These are phyloP conservation scores for Melopsittacus undulatus DNA, from an alignment of 2,797 vertebrate species.

Conservation along the genomic window DNA sequence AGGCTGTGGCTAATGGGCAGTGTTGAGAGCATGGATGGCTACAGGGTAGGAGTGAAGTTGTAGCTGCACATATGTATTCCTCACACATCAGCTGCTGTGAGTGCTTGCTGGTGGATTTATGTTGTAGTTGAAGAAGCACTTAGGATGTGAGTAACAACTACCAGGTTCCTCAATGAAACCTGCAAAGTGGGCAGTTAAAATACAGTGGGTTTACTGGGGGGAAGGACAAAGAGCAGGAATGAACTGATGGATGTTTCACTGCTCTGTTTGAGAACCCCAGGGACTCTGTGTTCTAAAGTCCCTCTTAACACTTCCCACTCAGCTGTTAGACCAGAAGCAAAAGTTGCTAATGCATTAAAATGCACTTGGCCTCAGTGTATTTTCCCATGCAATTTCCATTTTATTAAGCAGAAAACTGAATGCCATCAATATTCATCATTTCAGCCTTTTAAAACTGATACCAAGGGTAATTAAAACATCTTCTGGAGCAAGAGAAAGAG, in stretches of 20 bases:
- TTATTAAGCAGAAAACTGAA: background rate
- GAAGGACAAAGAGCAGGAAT: background rate
- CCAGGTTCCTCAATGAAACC: background rate
- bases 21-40: background rate
- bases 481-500: background rate
- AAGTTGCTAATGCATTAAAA: background rate
- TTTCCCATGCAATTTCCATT: background rate
- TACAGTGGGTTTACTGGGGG: background rate
- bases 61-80: background rate
- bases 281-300: background rate
- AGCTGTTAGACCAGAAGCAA: background rate
- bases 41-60: background rate
- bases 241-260: background rate
- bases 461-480: background rate
- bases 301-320: background rate
- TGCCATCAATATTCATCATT: background rate
- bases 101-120: background rate
- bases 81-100: background rate
- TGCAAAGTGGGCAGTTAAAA: background rate
- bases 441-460: background rate
- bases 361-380: background rate
- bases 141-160: background rate
- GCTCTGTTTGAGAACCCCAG: background rate
- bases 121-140: background rate
- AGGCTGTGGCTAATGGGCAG: background rate